phyloP scores from a whole-genome alignment of 2,888 invertebrate species.

The Amphipyra berbera region DNA sequence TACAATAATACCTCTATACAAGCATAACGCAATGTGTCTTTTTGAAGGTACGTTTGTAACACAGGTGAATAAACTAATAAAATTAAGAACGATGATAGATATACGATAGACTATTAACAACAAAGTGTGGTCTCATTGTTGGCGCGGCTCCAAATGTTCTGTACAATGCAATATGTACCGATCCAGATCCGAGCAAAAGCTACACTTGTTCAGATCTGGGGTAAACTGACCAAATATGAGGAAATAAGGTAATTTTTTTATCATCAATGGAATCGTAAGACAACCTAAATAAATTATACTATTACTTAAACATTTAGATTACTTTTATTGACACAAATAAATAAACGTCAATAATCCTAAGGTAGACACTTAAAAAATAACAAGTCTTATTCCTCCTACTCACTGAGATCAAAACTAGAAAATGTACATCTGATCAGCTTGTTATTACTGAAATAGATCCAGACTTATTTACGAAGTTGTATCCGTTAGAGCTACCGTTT shows the following conservation, averaged over 20 bases:
- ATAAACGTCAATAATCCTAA: background rate
- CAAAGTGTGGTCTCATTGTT: constrained; percentile 68
- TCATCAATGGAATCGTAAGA: background rate
- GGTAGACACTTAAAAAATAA: constrained; percentile 1
- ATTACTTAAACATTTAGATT: too few species aligned
- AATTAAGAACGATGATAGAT: constrained; percentile 68
- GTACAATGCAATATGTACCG: constrained; percentile 56
- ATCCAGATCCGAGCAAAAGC: constrained; percentile 30
- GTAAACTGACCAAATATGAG: constrained; percentile 29
- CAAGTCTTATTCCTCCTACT: constrained; percentile 5
- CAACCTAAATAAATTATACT: background rate
- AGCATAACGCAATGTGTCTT: constrained; percentile 43
- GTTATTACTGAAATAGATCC: constrained; percentile 36
- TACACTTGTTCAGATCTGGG: constrained; percentile 21
- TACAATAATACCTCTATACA: constrained; percentile 12
- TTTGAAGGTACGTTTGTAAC: constrained; percentile 55
- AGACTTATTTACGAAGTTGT: constrained; percentile 37
- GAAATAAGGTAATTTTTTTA: constrained; percentile 4
- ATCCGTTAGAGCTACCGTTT: constrained; percentile 13
- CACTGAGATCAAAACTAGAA: constrained; percentile 24
- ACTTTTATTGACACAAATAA: too few species aligned
- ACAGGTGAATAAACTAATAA: constrained; percentile 76
- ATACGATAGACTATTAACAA: constrained; percentile 62
- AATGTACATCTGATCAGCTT: constrained; percentile 31
- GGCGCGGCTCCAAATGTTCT: constrained; percentile 65